Percentiles rank a stretch among this genome's conserved stretches.
These are phyloP conservation scores for Antheraea mylitta DNA, from an alignment of 1,140 invertebrate species.

Conservation along the genomic window DNA sequence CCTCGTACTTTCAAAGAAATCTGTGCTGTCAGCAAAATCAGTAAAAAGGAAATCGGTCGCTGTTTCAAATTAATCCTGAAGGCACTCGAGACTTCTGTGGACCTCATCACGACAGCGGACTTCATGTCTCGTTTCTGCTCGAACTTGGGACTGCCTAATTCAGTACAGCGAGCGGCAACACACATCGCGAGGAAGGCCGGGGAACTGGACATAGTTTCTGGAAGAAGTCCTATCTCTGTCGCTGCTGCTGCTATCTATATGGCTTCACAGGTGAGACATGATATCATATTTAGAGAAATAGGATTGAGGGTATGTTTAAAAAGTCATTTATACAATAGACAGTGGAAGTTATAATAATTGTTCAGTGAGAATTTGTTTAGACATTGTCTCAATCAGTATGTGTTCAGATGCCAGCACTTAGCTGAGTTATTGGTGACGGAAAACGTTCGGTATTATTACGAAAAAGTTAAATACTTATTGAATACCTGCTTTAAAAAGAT, in stretches of 20 bases:
- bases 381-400: no score
- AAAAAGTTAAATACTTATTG: no score
- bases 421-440: no score
- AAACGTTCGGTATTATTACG: no score
- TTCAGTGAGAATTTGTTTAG: no score
- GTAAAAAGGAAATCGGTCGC: slow-evolving; percentile 99
- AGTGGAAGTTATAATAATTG: no score
- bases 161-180: slow-evolving; percentile 97
- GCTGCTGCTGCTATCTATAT: slow-evolving; percentile 99
- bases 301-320: no score
- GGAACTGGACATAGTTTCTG: slow-evolving; percentile 98
- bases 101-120: slow-evolving; percentile 98
- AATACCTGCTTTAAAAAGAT: no score
- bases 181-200: slow-evolving; percentile 98
- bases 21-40: slow-evolving; percentile 98
- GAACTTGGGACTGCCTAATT: slow-evolving; percentile 91
- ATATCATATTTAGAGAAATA: no score
- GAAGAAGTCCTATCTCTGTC: slow-evolving; percentile 99
- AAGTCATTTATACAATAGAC: no score
- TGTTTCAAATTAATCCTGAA: slow-evolving; percentile 73
- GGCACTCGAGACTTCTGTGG: slow-evolving; percentile 95
- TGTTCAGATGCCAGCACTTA: no score
- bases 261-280: slow-evolving; percentile 91
- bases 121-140: slow-evolving; percentile 98
- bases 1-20: slow-evolving; percentile 99